These are phyloP conservation scores for Pipa parva DNA, from an alignment of 2,113 vertebrate genomes.

Conservation along the genomic window DNA sequence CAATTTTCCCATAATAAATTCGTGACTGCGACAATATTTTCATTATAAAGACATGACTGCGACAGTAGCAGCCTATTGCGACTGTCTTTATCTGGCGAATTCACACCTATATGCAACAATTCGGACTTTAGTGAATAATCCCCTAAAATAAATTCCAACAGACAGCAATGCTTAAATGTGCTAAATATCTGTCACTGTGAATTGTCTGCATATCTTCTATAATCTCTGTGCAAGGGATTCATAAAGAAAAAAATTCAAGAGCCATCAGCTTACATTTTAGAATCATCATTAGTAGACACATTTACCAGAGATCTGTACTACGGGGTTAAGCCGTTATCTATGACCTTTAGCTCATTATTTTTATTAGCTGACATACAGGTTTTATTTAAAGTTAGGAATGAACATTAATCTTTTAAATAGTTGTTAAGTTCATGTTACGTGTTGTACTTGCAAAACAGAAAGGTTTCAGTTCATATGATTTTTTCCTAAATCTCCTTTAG, in stretches of 20 bases:
- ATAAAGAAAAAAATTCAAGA: not conserved
- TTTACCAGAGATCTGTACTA: not conserved
- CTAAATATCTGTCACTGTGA: not conserved
- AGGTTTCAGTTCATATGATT: constrained; percentile 16
- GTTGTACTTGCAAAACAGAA: constrained; percentile 1
- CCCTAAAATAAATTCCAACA: no score
- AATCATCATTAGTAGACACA: not conserved
- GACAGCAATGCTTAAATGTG: not conserved
- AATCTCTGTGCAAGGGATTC: not conserved
- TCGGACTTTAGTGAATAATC: no score
- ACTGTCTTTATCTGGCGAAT: no score
- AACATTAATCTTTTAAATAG: constrained; percentile 35
- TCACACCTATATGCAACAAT: no score
- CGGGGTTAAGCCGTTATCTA: constrained; percentile 32
- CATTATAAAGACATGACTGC: no score
- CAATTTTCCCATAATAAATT: no score
- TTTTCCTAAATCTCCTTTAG: not conserved
- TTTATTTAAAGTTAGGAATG: constrained; percentile 10
- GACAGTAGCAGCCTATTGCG: no score
- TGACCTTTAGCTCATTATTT: constrained; percentile 36
- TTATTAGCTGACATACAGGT: constrained; percentile 21
- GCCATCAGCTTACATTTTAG: not conserved
- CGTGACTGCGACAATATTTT: no score
- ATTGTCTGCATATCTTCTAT: not conserved
- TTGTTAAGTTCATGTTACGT: constrained; percentile 28